Percentiles rank a stretch among this genome's conserved stretches.
Conservation (phyloP, 2,888 invertebrate species). For the Julus scandinavius region DNA sequence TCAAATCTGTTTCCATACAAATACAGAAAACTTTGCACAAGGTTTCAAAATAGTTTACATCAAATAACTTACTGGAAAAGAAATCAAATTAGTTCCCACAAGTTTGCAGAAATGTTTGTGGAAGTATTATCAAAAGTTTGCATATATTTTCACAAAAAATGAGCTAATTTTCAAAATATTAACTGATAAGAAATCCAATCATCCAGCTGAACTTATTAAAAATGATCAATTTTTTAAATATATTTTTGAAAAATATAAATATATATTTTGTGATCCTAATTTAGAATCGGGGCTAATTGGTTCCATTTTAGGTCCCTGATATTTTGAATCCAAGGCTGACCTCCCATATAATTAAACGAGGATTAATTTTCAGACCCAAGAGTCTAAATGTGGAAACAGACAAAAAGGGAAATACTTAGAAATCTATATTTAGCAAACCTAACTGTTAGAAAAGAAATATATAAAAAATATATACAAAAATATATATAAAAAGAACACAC, state of each 20-base stretch:
- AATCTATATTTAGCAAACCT: neutral
- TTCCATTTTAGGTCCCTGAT: neutral
- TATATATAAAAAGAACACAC: neutral
- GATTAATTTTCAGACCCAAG: neutral
- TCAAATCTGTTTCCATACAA: too few species aligned
- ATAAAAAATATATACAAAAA: neutral
- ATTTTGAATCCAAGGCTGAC: neutral
- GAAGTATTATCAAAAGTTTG: neutral
- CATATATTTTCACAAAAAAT: neutral
- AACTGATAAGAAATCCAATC: too few species aligned
- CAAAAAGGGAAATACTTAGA: neutral
- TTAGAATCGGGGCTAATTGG: neutral
- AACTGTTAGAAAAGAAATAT: neutral
- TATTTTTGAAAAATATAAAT: too few species aligned
- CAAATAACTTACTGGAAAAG: too few species aligned
- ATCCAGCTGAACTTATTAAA: neutral
- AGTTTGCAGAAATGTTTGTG: too few species aligned
- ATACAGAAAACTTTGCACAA: too few species aligned
- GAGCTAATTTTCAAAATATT: too few species aligned
- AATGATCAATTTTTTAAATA: neutral
- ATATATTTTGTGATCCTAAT: too few species aligned
- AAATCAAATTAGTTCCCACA: too few species aligned
- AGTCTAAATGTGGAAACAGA: neutral
- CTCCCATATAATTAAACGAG: slow-evolving; percentile 33
- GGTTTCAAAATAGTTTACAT: neutral